phyloP scores from a whole-genome alignment of 1,140 invertebrate species.

The Mamestra configurata region DNA sequence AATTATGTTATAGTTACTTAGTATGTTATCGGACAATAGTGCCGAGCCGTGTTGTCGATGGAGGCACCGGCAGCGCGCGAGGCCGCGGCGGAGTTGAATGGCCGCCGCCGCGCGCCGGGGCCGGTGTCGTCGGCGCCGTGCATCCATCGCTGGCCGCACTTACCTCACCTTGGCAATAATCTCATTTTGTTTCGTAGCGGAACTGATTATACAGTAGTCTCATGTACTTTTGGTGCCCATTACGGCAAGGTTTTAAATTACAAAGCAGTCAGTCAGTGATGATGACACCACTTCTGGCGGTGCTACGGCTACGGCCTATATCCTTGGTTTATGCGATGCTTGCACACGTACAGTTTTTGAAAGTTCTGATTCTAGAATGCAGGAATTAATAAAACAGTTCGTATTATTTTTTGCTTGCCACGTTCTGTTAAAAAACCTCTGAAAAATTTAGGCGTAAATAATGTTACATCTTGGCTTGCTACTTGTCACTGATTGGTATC shows the following conservation, averaged over 20 bases:
- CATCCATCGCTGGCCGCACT: constrained; percentile 73
- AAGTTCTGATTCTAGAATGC: neutral
- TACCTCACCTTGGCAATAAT: constrained; percentile 82
- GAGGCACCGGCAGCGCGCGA: constrained; percentile 62
- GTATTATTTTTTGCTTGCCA: neutral
- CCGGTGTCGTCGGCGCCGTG: constrained; percentile 73
- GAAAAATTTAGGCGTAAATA: neutral
- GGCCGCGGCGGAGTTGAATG: constrained; percentile 81
- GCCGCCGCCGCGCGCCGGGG: constrained; percentile 76
- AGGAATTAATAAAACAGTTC: neutral
- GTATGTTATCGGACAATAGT: constrained; percentile 19
- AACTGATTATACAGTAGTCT: constrained; percentile 62
- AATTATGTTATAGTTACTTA: neutral
- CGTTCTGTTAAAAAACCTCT: neutral
- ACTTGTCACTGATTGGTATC: constrained; percentile 43
- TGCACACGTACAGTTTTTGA: too few relatives aligned
- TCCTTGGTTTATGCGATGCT: neutral
- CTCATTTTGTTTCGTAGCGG: constrained; percentile 71
- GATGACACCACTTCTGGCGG: neutral
- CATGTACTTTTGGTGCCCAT: constrained; percentile 41
- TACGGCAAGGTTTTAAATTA: constrained; percentile 33
- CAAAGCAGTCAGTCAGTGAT: neutral
- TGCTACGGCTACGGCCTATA: neutral
- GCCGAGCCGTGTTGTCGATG: constrained; percentile 59
- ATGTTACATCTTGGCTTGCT: neutral